These are phyloP conservation scores for Choristoneura rosaceana DNA, from an alignment of 2,888 invertebrate species.

Conservation along the genomic window DNA sequence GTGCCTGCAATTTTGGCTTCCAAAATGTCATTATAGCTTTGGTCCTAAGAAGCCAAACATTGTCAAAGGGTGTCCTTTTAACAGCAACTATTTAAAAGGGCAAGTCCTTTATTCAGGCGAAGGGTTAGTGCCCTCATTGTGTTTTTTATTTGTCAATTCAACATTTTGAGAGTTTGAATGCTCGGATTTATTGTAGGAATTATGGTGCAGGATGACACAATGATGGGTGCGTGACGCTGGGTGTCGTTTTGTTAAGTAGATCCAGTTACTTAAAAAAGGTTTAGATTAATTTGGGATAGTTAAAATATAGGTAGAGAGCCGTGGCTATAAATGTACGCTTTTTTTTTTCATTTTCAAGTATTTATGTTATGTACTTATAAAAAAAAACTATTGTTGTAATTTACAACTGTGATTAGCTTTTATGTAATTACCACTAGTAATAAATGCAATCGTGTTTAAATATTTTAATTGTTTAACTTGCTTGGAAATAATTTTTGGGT, in stretches of 20 bases:
- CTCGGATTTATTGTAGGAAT: constrained; percentile 38
- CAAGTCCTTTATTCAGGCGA: constrained; percentile 59
- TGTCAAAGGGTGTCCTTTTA: constrained; percentile 79
- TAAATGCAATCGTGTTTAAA: too few relatives aligned
- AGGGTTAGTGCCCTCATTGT: constrained; percentile 67
- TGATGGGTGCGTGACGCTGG: constrained; percentile 18
- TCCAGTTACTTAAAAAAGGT: constrained; percentile 8
- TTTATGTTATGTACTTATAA: too few relatives aligned
- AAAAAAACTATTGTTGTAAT: too few relatives aligned
- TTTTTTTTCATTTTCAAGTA: too few relatives aligned
- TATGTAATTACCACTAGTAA: too few relatives aligned
- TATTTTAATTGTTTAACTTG: too few relatives aligned
- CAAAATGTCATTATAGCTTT: constrained; percentile 72
- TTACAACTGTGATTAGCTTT: too few relatives aligned
- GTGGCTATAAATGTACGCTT: too few relatives aligned
- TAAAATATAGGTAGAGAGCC: not conserved
- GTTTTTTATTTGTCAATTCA: constrained; percentile 45
- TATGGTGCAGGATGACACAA: constrained; percentile 31
- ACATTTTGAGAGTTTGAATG: constrained; percentile 39
- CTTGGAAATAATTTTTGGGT: too few relatives aligned
- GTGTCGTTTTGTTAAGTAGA: constrained; percentile 34
- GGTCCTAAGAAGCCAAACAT: constrained; percentile 80
- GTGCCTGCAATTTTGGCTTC: constrained; percentile 75
- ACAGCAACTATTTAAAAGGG: constrained; percentile 75
- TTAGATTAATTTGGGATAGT: not conserved